Conservation (phyloP, 2,888 invertebrate genomes). For the Apotomis betuletana region DNA sequence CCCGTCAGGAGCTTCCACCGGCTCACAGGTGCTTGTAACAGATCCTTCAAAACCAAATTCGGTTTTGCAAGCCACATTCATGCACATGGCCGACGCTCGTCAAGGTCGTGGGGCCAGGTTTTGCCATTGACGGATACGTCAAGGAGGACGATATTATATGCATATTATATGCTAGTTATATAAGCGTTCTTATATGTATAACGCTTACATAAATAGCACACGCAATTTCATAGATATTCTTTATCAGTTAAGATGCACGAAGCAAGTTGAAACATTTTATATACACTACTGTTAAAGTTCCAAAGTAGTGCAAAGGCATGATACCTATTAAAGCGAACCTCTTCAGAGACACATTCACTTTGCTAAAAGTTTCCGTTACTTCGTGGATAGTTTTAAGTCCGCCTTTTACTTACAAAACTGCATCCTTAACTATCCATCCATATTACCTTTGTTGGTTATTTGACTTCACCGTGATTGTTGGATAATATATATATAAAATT, state of each 20-base stretch:
- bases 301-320: conserved; percentile 1
- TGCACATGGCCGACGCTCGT: no score
- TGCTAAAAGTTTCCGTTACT: conserved; percentile 8
- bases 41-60: no score
- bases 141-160: no score
- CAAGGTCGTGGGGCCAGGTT: no score
- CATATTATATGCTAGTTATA: no score
- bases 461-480: no score
- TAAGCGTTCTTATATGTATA: no score
- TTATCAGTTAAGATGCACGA: neutral
- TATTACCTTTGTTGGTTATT: no score
- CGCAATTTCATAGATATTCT: neutral
- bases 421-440: neutral
- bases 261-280: conserved; percentile 1
- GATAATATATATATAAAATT: no score
- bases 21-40: conserved; percentile 74
- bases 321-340: conserved; percentile 6
- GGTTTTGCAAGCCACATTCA: no score
- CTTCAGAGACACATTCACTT: conserved; percentile 10
- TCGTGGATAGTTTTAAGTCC: neutral
- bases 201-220: no score
- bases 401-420: neutral
- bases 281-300: conserved; percentile 3
- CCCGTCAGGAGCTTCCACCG: conserved; percentile 91
- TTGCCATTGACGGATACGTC: no score